Conservation (phyloP, 2,888 invertebrate species). For the Cyrtodaria siliqua region DNA sequence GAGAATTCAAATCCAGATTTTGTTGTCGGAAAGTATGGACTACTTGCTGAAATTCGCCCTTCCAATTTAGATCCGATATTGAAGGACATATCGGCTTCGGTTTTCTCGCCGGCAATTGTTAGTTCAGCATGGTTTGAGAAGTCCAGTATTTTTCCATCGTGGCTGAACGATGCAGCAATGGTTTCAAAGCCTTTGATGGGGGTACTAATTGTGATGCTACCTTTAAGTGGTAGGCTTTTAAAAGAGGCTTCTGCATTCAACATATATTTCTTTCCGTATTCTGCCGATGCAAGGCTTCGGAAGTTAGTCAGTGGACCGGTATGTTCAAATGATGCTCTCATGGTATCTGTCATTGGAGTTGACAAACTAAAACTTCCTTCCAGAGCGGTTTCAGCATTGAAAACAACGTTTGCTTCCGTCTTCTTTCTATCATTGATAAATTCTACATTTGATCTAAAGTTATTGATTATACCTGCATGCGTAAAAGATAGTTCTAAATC, state of each 20-base stretch:
- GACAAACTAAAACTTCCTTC: slow-evolving; percentile 11
- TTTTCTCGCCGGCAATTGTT: slow-evolving; percentile 36
- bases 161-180: slow-evolving; percentile 33
- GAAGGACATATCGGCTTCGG: slow-evolving; percentile 61
- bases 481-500: not conserved
- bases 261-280: slow-evolving; percentile 18
- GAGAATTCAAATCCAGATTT: slow-evolving; percentile 38
- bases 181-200: slow-evolving; percentile 9
- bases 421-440: slow-evolving; percentile 29
- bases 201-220: not conserved
- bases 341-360: slow-evolving; percentile 2
- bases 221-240: slow-evolving; percentile 3
- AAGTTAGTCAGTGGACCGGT: slow-evolving; percentile 44
- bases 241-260: slow-evolving; percentile 17
- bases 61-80: slow-evolving; percentile 50
- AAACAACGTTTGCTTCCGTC: slow-evolving; percentile 43
- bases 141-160: slow-evolving; percentile 29
- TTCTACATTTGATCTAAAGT: slow-evolving; percentile 36
- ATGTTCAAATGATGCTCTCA: slow-evolving; percentile 37
- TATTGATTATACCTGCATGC: slow-evolving; percentile 4
- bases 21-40: slow-evolving; percentile 31
- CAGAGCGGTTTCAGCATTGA: slow-evolving; percentile 20
- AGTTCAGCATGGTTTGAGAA: slow-evolving; percentile 53
- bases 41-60: slow-evolving; percentile 29
- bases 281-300: not conserved